Evolutionary conservation across 2,888 invertebrate genomes (phyloP).

Genomic region (Brachypalpus laphriformis): DNA sequence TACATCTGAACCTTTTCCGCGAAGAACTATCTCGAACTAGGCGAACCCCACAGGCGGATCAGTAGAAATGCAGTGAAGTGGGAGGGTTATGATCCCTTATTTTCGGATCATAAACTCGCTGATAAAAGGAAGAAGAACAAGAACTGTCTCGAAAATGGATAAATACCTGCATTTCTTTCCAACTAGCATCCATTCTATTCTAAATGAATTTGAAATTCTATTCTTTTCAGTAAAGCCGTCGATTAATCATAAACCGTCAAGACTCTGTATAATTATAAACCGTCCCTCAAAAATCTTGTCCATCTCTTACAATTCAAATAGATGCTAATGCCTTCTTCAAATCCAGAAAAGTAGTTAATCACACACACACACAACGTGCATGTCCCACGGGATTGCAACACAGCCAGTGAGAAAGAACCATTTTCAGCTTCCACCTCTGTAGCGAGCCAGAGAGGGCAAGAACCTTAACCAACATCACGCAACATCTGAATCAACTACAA

Average conservation of each 20-base stretch:
- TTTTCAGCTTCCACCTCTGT: too few relatives aligned
- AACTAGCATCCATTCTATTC: slow-evolving; percentile 1
- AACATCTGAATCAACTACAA: slow-evolving; percentile 48
- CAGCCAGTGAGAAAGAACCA: background rate
- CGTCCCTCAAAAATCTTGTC: slow-evolving; percentile 20
- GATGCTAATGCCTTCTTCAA: slow-evolving; percentile 66
- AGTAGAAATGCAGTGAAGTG: too few relatives aligned
- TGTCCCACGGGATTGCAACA: slow-evolving; percentile 32
- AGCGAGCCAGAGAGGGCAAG: slow-evolving; percentile 48
- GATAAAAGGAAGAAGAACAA: too few relatives aligned
- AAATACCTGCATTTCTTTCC: background rate
- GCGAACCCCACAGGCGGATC: too few relatives aligned
- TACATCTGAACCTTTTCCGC: too few relatives aligned
- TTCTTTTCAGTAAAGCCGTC: slow-evolving; percentile 1
- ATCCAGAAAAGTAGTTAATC: slow-evolving; percentile 54
- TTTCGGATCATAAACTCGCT: too few relatives aligned
- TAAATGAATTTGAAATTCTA: background rate
- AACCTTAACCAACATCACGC: slow-evolving; percentile 69
- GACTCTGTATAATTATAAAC: slow-evolving; percentile 21
- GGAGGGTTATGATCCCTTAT: too few relatives aligned
- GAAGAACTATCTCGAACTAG: too few relatives aligned
- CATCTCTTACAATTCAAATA: slow-evolving; percentile 53
- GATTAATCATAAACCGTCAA: slow-evolving; percentile 51
- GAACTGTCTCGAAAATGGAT: too few relatives aligned
- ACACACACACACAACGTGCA: slow-evolving; percentile 32